Evolutionary conservation across 2,113 vertebrate genomes (phyloP), one percentile per base, ranked within the genome.

Genomic region (Triplophysa rosa): DNA sequence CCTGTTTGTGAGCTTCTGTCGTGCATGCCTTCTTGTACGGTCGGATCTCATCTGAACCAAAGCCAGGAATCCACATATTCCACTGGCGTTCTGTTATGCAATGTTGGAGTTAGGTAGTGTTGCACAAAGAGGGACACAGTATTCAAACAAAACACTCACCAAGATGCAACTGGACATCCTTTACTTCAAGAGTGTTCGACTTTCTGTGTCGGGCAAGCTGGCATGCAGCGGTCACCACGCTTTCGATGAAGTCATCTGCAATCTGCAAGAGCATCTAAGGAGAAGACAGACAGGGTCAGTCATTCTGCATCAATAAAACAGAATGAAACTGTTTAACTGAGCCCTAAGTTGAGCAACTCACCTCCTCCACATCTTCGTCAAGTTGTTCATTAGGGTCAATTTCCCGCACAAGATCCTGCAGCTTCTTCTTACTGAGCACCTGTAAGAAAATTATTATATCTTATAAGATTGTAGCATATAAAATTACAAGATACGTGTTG

Each of bases 11-110:
- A 86, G 98, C 98, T 93, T 99, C 98, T 93, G 98, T 99, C 90
- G 97, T 99, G 88, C 97, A 99, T 26, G 98, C 97, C 91, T 98
- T 99, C 91, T 98, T 99, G 85, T 98, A 99, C 5, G 97, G 98
- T 79, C 97, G 92, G 87, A 99, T 98, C 92, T 99, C 98, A 86
- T 99, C 98, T 17, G 98, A 98, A 63, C 98, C 98, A 70, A 97
- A 98, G 80, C 98, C 98, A n/a, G 98, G 98, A 84, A 99, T 99
- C 97, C 98, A 98, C 98, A 99, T 99, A 89, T 99, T 99, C 97
- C 98, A 99, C 89, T 99, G 98, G 59, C 97, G 96, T 80, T 99
- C 98, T 99, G 87, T 13, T 88, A 54, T 74, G 71, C 72, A 21
- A 37, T 6, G 63, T 42, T 82, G 75, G 19, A 77, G 24, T 63